Base-by-base conservation (phyloP, 2,797 vertebrate species). In the Oryzias sinensis region DNA sequence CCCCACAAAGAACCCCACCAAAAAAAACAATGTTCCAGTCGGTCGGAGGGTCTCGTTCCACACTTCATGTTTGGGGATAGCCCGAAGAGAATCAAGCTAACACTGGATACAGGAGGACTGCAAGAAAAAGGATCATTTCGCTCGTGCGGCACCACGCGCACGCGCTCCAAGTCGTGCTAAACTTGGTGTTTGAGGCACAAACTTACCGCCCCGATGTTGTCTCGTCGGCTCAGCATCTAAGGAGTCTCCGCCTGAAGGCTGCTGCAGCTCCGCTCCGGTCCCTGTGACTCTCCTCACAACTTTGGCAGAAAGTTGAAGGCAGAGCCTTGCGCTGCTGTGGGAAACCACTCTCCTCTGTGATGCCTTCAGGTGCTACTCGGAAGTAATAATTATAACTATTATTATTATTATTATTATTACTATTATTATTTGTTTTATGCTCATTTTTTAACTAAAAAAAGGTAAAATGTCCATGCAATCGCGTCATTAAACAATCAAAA, bases 331-430 rank as follows among this genome's bases (percentile, higher is more conserved):
- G 60, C 50, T n/a, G 57, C 17, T 24, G 51, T 59, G 67, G 37
- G 72, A 79, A 81, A 25, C 25, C 62, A 24, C 76, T 44, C 16
- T 43, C 45, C 37, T 15, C 13, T 11, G 14, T 53, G 83, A 0
- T 49, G 73, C 78, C 3, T 89, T 89, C 85, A 85, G 0, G 56
- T 25, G 16, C 56, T 2, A 22, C 65, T 68, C 65, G 82, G 70
- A 66, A 74, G 9, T n/a, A 1, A 42, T 6, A 42, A 42, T 1
- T 9, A 33, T 33, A 4, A 8, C 33, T 37, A 37, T 37, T 37
- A 9, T 37, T 37, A 9, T 11, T 37, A 27, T 9, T 11, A 27
- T 6, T 27, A 9, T 2, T 20, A 20, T 9, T 33, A 9, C 0
- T 37, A 11, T 37, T 11, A 2, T 37, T 37, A 11, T 11, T 11